phyloP scores from a whole-genome alignment of 1,140 invertebrate genomes.

The Drosophila repletoides region DNA sequence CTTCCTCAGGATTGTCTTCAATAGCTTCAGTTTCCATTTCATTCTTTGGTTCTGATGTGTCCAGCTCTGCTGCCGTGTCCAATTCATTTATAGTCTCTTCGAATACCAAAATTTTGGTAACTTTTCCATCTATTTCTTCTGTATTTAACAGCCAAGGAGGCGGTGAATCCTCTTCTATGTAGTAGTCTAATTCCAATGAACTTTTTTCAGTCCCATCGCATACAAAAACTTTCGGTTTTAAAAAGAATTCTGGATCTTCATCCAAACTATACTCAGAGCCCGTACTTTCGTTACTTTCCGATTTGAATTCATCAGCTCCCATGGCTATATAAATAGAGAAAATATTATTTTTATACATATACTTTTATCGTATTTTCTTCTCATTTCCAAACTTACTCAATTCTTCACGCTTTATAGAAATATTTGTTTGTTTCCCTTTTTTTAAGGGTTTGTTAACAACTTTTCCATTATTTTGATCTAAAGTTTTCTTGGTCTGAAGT shows the following conservation, averaged over 20 bases:
- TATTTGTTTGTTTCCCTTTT: no score
- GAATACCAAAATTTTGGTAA: conserved; percentile 12
- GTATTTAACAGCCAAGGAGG: background rate
- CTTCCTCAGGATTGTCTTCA: background rate
- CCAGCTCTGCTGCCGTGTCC: background rate
- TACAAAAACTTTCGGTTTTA: background rate
- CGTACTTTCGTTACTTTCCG: background rate
- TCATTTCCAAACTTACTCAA: no score
- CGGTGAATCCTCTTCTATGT: background rate
- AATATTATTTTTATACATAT: background rate
- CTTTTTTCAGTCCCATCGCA: background rate
- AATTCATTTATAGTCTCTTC: background rate
- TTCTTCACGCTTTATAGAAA: no score
- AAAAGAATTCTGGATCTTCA: conserved; percentile 4
- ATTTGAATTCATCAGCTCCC: background rate
- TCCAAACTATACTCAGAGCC: background rate
- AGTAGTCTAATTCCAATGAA: background rate
- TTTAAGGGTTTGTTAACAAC: no score
- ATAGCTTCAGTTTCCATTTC: background rate
- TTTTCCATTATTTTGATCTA: no score
- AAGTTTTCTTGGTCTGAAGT: no score
- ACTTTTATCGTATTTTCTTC: background rate
- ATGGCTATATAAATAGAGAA: background rate
- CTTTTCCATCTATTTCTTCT: background rate
- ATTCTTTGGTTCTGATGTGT: background rate